Conservation (phyloP, 2,888 invertebrate genomes). For the Pyralis farinalis region DNA sequence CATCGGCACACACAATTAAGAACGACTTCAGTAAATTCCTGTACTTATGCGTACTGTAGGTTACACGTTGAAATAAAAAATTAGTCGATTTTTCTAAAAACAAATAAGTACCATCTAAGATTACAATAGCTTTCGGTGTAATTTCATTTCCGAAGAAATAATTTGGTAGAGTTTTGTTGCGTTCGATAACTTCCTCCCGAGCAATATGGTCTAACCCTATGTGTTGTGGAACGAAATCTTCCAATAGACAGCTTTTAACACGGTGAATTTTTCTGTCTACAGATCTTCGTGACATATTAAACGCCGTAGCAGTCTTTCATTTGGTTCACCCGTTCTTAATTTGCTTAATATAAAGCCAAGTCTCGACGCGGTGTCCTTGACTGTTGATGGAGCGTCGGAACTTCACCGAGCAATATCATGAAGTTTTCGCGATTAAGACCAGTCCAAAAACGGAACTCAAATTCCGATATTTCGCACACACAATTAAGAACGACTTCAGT, state of each 20-base stretch:
- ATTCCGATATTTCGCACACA: constrained; percentile 5
- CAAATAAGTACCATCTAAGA: background rate
- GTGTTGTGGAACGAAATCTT: background rate
- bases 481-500: too few species aligned
- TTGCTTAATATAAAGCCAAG: constrained; percentile 5
- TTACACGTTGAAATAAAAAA: constrained; percentile 1
- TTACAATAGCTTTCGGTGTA: background rate
- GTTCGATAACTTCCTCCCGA: constrained; percentile 1
- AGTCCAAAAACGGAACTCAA: constrained; percentile 6
- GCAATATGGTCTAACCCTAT: too few species aligned
- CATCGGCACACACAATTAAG: too few species aligned
- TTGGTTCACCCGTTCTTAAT: constrained; percentile 6
- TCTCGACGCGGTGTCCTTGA: constrained; percentile 5
- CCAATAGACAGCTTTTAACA: constrained; percentile 2
- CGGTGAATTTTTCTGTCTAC: constrained; percentile 1
- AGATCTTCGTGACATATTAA: background rate
- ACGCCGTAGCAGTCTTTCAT: constrained; percentile 1
- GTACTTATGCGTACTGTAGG: too few species aligned
- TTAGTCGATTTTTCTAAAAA: background rate
- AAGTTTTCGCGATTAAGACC: constrained; percentile 6
- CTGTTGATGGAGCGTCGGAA: constrained; percentile 5
- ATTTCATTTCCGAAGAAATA: background rate
- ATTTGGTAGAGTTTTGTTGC: background rate
- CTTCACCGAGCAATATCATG: background rate
- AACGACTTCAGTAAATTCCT: too few species aligned